These are phyloP conservation scores for Arremon brunneinucha DNA, from an alignment of 2,797 vertebrate genomes.

Conservation along the genomic window DNA sequence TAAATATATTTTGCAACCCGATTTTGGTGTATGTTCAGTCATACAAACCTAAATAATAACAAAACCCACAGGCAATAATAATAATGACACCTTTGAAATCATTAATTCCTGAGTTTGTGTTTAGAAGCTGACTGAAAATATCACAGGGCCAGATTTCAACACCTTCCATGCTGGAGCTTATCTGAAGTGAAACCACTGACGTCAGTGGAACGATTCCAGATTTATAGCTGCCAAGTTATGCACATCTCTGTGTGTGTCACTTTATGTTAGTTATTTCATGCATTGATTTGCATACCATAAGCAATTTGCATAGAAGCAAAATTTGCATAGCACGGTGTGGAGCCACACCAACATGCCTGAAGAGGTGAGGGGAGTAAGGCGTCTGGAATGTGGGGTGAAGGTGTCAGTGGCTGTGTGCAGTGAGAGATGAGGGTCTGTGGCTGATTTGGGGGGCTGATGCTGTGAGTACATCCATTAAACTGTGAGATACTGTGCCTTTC, in stretches of 20 bases:
- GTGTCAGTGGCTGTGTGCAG: neutral
- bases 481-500: neutral
- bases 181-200: slow-evolving; percentile 46
- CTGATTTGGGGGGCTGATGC: neutral
- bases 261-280: slow-evolving; percentile 53
- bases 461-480: neutral
- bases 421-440: neutral
- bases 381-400: neutral
- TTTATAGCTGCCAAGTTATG: slow-evolving; percentile 65
- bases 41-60: neutral
- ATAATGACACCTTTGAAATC: neutral
- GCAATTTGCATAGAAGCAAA: neutral
- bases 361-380: neutral
- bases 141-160: slow-evolving; percentile 34
- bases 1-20: neutral
- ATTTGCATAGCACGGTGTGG: neutral
- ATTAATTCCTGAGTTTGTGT: neutral
- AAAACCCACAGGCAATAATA: neutral
- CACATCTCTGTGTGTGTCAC: slow-evolving; percentile 51
- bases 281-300: slow-evolving; percentile 44
- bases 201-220: slow-evolving; percentile 61
- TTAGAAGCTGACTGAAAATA: slow-evolving; percentile 35
- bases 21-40: neutral
- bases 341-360: neutral
- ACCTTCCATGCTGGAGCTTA: neutral